These are phyloP conservation scores for Stegodyphus mimosarum DNA, from an alignment of 1,140 invertebrate species.

Conservation along the genomic window DNA sequence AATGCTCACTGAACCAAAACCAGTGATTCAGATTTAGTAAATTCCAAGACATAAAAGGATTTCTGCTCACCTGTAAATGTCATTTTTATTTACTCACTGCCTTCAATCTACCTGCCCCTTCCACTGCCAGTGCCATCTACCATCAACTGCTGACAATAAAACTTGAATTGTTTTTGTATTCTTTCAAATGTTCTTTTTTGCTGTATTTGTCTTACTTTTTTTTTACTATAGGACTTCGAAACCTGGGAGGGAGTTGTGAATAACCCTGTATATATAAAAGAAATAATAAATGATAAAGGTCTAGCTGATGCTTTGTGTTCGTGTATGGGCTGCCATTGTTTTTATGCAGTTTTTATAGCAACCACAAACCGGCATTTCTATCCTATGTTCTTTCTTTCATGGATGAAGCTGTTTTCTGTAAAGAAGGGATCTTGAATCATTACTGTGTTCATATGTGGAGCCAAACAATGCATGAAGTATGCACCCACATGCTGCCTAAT, in stretches of 20 bases:
- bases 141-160: neutral
- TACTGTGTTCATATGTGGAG: no score
- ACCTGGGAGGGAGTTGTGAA: neutral
- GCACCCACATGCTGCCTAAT: no score
- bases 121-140: neutral
- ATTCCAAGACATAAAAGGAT: neutral
- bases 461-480: no score
- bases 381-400: no score
- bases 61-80: neutral
- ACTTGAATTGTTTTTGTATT: neutral
- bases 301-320: no score
- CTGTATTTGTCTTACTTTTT: neutral
- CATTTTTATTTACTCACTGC: neutral
- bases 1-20: neutral
- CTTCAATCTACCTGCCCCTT: neutral
- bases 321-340: no score
- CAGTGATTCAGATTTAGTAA: neutral
- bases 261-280: neutral
- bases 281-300: no score
- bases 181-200: neutral
- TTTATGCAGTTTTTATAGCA: no score
- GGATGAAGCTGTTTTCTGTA: no score
- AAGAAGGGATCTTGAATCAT: no score
- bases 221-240: neutral
- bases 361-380: no score